Evolutionary conservation across 1,140 invertebrate genomes (phyloP), one percentile per base, ranked within the genome.

Genomic region (Samia ricini): DNA sequence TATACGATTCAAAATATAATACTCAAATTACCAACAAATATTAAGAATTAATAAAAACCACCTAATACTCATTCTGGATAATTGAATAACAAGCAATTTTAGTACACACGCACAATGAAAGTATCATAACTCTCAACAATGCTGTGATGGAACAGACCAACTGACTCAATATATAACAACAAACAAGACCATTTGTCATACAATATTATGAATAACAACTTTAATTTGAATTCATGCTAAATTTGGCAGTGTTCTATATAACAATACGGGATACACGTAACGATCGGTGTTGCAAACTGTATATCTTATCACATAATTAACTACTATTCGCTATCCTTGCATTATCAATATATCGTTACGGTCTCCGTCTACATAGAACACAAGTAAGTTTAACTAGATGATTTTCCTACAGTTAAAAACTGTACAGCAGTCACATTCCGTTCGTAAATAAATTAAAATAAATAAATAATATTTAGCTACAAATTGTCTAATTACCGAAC

Each of bases 391-490:
- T 22, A n/a, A 52, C 15, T 8, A 48, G 12, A 74, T 74, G 85
- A 76, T 85, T 85, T 52, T 78, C 74, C 77, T 85, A 87, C 76
- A 68, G 72, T 85, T 76, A 86, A 80, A n/a, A 77, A 83, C 88
- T 90, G 86, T 90, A 90, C 88, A 90, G 77, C 78, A 90, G 82
- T 88, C 88, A 61, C 85, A 88, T 88, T 88, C 88, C 88, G 85
- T 90, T 88, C 85, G 88, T 83, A 86, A 88, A 86, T 74, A 71
- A 87, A 81, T 81, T 80, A 69, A 86, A 76, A 77, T 79, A 86
- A 88, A 86, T 87, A 88, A 88, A 87, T 84, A 85, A 84, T 81
- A 88, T 83, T 88, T 85, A 88, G 80, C 85, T 88, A 88, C 71
- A 81, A 87, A 88, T 90, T 90, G 79, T 74, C 88, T 90, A 90